A percentile compares a stretch with the other conserved stretches of the same genome.
These are phyloP conservation scores for Euschistus heros DNA, from an alignment of 1,140 invertebrate genomes.

Conservation along the genomic window DNA sequence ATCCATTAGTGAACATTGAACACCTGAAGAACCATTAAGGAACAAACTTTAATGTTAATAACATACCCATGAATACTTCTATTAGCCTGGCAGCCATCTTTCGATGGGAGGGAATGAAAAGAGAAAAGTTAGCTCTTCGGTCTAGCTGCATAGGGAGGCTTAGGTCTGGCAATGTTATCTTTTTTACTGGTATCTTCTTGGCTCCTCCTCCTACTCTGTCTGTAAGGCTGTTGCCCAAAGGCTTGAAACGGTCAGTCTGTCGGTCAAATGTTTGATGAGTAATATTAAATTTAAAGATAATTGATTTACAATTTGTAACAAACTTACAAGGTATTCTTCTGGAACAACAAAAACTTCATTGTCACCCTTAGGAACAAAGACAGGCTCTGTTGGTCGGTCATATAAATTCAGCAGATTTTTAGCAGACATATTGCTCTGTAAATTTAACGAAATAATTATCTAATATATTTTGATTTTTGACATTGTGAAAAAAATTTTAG, in stretches of 20 bases:
- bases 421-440: neutral
- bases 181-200: slow-evolving; percentile 5
- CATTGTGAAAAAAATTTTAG: too few relatives aligned
- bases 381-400: slow-evolving; percentile 61
- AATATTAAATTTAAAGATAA: too few relatives aligned
- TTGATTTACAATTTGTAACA: neutral
- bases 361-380: slow-evolving; percentile 53
- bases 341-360: slow-evolving; percentile 50
- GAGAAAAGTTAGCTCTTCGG: slow-evolving; percentile 57
- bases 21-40: too few relatives aligned
- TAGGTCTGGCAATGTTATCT: slow-evolving; percentile 52
- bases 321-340: slow-evolving; percentile 39
- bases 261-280: too few relatives aligned
- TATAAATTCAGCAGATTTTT: slow-evolving; percentile 41
- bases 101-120: slow-evolving; percentile 62
- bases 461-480: too few relatives aligned
- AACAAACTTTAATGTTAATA: too few relatives aligned
- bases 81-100: slow-evolving; percentile 54
- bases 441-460: too few relatives aligned
- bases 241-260: too few relatives aligned
- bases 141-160: slow-evolving; percentile 50
- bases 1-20: neutral
- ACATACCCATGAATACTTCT: slow-evolving; percentile 54
- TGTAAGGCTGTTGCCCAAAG: neutral
- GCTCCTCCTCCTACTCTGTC: neutral